Evolutionary conservation across 2,888 invertebrate species (phyloP).

Genomic region (Biston betularia): DNA sequence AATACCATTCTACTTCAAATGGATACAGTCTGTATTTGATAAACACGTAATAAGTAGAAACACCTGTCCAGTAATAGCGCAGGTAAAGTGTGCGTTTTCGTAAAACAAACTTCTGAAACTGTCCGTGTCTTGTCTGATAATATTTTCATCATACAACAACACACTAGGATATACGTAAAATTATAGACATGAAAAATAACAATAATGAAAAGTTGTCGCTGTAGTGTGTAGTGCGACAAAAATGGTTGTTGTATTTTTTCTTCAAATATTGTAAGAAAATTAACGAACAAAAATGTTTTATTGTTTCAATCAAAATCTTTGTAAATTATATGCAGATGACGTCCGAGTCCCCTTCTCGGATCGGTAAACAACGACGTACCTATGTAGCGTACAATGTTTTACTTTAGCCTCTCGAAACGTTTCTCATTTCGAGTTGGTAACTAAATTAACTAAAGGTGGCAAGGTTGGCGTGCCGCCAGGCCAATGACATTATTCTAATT

Average conservation of each 20-base stretch:
- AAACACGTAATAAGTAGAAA: not conserved
- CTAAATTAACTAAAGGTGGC: conserved; percentile 15
- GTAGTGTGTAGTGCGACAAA: too few relatives aligned
- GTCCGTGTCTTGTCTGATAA: not conserved
- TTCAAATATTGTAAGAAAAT: not conserved
- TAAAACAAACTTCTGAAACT: not conserved
- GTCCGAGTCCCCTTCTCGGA: not conserved
- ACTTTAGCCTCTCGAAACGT: conserved; percentile 2
- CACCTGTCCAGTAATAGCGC: not conserved
- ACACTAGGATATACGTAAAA: too few relatives aligned
- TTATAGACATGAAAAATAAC: too few relatives aligned
- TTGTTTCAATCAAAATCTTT: not conserved
- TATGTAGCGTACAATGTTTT: not conserved
- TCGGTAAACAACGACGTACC: conserved; percentile 1
- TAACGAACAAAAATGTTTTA: not conserved
- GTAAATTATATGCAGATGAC: not conserved
- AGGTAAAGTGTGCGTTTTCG: not conserved
- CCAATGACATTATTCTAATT: conserved; percentile 32
- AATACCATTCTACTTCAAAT: conserved; percentile 23
- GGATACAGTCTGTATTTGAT: conserved; percentile 10
- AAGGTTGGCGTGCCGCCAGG: conserved; percentile 24
- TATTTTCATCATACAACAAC: not conserved
- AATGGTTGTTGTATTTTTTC: too few relatives aligned
- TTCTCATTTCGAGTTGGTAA: conserved; percentile 20
- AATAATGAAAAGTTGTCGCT: too few relatives aligned